Percentiles rank a stretch among this genome's conserved stretches.
Conservation (phyloP, 2,888 invertebrate genomes). For the Tipula unca region DNA sequence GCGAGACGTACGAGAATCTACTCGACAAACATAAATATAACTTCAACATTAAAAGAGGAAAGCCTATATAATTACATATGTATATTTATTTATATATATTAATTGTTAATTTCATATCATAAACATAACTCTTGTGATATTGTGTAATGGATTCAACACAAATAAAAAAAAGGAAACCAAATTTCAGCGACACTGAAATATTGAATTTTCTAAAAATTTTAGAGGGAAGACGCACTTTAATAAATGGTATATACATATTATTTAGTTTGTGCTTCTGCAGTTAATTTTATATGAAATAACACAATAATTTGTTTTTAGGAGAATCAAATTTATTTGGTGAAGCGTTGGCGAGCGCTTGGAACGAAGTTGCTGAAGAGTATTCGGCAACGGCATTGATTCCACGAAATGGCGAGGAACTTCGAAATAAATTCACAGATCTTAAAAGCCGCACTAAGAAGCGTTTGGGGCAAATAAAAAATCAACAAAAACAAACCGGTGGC, state of each 20-base stretch:
- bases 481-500: background rate
- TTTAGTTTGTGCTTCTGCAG: background rate
- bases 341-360: background rate
- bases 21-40: too few species aligned
- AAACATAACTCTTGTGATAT: too few species aligned
- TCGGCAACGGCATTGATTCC: background rate
- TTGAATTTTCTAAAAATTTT: background rate
- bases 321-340: background rate
- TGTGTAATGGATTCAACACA: too few species aligned
- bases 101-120: too few species aligned
- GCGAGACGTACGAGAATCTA: too few species aligned
- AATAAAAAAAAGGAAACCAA: too few species aligned
- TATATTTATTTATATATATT: too few species aligned
- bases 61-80: too few species aligned
- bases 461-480: background rate
- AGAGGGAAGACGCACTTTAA: background rate
- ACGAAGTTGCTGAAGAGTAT: background rate
- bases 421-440: background rate
- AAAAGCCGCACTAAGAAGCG: background rate
- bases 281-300: too few species aligned
- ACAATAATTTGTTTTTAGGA: background rate
- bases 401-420: background rate
- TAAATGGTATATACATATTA: background rate
- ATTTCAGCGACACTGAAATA: background rate
- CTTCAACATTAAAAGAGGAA: too few species aligned